Evolutionary conservation across 2,888 invertebrate species (phyloP).

Genomic region (Epirrita christyi): DNA sequence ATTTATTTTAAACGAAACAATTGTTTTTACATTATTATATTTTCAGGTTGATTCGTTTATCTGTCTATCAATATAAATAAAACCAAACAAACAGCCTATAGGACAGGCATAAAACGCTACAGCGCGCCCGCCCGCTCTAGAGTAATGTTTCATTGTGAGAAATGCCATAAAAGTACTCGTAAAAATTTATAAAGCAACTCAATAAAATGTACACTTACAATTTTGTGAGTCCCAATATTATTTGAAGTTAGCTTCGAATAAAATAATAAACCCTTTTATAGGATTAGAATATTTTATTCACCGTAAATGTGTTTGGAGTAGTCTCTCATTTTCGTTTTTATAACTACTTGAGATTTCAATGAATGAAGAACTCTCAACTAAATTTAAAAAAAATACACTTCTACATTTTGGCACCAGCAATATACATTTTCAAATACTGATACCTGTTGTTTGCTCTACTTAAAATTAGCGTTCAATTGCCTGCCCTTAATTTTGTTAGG

Average conservation of each 20-base stretch:
- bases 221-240: constrained; percentile 69
- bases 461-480: too few species aligned
- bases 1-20: neutral
- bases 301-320: constrained; percentile 30
- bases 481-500: too few species aligned
- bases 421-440: too few species aligned
- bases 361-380: too few species aligned
- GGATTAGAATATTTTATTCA: constrained; percentile 41
- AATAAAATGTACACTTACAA: constrained; percentile 74
- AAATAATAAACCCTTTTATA: constrained; percentile 46
- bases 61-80: constrained; percentile 41
- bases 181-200: constrained; percentile 76
- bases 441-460: too few species aligned
- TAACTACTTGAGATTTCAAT: constrained; percentile 16
- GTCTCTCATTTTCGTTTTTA: constrained; percentile 27
- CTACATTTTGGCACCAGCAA: too few species aligned
- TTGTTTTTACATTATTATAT: neutral
- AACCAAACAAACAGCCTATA: constrained; percentile 57
- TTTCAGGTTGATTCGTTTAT: constrained; percentile 11
- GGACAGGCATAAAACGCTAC: constrained; percentile 60
- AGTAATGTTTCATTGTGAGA: constrained; percentile 74
- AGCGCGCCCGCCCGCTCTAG: constrained; percentile 50
- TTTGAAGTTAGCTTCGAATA: constrained; percentile 59
- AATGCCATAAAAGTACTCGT: constrained; percentile 73
- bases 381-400: too few species aligned